Evolutionary conservation across 64 coral and sea anemone species (phyloP), one percentile per base, ranked within the genome.

Genomic region (Dendrophyllia cribrosa): DNA sequence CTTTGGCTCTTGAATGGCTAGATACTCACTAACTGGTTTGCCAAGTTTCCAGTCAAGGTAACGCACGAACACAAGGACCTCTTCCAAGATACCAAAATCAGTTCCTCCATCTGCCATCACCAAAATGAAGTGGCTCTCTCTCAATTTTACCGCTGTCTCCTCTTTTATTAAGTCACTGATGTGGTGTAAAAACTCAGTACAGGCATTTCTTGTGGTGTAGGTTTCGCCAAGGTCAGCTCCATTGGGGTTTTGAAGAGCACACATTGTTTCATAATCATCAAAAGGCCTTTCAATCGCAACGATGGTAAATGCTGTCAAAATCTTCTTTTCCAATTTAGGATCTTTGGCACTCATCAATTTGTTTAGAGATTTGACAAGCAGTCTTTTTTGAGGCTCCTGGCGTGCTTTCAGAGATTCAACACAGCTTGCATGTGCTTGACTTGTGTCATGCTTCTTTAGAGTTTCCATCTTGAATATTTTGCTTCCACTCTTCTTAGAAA

Each of bases 231-330:
- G 70, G n/a, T 90, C 75, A 12, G 65, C 75, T 13, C 88, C 88
- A 69, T 90, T 90, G 4, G 62, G 43, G 16, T 76, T 76, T 89
- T 89, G 87, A 77, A 89, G 87, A 11, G 58, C 52, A 78, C 71
- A 64, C 10, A 90, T 46, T 51, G 56, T 79, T 24, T 74, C 60
- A 66, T 90, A 90, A 67, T 78, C 88, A 80, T 76, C 59, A 65
- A 90, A 90, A 49, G 88, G 88, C 75, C 88, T 26, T 68, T 90
- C 88, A 64, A 63, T 20, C 20, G 71, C 73, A n/a, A 77, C 55
- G 14, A 90, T 23, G 43, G 61, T 63, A 77, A 76, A 82, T 47
- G 77, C 77, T 58, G 76, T 91, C 34, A 80, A 50, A 69, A 91
- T 80, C 65, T 84, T 84, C 78, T 87, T 71, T 72, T 70, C 66